Percentiles rank a stretch among this genome's conserved stretches.
Conservation (phyloP, 2,113 vertebrate genomes). For the Lamprotornis superbus region DNA sequence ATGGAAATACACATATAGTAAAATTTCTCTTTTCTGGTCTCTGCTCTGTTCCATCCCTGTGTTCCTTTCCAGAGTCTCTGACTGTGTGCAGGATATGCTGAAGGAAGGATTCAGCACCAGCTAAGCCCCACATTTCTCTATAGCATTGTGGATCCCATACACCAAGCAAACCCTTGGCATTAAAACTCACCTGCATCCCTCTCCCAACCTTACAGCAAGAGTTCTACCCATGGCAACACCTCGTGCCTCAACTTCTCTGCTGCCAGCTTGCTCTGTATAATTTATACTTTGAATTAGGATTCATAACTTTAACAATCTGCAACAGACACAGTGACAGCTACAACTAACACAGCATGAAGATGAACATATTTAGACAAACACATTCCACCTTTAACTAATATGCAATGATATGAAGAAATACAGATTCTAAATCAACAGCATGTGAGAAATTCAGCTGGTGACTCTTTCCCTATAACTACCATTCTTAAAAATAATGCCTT, state of each 20-base stretch:
- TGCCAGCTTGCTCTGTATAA: neutral
- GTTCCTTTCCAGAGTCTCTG: neutral
- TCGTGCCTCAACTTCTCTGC: neutral
- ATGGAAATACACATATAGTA: neutral
- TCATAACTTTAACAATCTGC: neutral
- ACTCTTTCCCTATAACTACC: neutral
- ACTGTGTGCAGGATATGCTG: neutral
- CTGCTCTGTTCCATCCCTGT: neutral
- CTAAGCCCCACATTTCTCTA: neutral
- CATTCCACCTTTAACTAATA: neutral
- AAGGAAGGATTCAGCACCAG: neutral
- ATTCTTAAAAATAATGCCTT: neutral
- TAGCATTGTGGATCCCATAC: neutral
- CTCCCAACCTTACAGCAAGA: neutral
- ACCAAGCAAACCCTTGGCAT: neutral
- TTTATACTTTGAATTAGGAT: neutral
- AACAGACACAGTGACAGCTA: neutral
- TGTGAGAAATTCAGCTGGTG: neutral
- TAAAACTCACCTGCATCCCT: neutral
- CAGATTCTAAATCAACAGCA: neutral
- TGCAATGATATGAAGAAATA: neutral
- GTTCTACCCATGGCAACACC: neutral
- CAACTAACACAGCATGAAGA: neutral
- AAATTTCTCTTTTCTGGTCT: neutral
- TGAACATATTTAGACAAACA: neutral